phyloP scores from a whole-genome alignment of 2,888 invertebrate species.

The Dexiosoma caninum region DNA sequence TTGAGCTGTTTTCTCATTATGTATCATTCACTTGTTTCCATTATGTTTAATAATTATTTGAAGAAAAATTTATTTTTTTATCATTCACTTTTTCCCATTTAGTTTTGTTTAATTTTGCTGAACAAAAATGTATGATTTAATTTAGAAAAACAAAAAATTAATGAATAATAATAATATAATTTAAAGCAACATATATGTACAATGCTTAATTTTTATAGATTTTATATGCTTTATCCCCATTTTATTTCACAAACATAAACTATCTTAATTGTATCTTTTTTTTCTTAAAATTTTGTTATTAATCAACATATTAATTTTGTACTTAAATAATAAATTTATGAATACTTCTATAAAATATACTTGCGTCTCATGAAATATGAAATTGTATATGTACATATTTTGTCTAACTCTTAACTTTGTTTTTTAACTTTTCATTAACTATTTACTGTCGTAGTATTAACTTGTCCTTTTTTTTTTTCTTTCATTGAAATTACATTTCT shows the following conservation, averaged over 20 bases:
- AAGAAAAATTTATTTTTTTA: background rate
- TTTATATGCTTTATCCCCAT: background rate
- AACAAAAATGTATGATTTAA: slow-evolving; percentile 10
- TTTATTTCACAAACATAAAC: background rate
- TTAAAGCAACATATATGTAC: background rate
- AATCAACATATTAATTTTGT: background rate
- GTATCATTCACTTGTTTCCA: slow-evolving; percentile 16
- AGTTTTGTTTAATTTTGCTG: slow-evolving; percentile 12
- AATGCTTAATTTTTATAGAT: background rate
- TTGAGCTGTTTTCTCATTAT: background rate
- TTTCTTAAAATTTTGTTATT: background rate
- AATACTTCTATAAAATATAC: background rate
- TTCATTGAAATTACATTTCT: background rate
- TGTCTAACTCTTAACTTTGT: background rate
- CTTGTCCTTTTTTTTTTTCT: background rate
- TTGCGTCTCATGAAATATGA: background rate
- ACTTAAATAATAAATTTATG: slow-evolving; percentile 4
- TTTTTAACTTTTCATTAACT: background rate
- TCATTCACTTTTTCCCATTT: slow-evolving; percentile 6
- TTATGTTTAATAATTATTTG: slow-evolving; percentile 9
- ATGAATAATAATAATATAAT: background rate
- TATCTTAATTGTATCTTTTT: background rate
- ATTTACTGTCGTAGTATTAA: background rate
- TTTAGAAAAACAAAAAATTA: too few species aligned
- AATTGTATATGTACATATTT: background rate